phyloP scores from a whole-genome alignment of 2,797 vertebrate genomes.

The Stomatorhinus walkeri region DNA sequence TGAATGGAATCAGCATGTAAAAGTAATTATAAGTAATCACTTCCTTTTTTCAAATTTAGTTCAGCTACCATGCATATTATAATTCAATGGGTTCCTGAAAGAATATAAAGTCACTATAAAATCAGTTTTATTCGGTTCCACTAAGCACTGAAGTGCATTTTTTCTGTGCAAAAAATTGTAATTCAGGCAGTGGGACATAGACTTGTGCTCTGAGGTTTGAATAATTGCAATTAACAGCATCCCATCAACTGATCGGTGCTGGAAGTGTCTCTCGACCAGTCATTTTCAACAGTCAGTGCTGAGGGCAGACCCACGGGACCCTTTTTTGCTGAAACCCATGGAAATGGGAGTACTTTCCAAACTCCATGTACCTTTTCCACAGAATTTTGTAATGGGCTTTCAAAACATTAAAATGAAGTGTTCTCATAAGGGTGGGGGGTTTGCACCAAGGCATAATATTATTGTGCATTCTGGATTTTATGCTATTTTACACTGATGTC shows the following conservation, averaged over 20 bases:
- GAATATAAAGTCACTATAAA: not conserved
- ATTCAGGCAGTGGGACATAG: not conserved
- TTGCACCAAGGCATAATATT: not conserved
- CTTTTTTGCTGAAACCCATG: not conserved
- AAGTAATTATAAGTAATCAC: not conserved
- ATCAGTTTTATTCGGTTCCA: not conserved
- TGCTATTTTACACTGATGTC: not conserved
- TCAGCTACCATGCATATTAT: not conserved
- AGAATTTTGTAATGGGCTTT: not conserved
- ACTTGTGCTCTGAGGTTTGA: not conserved
- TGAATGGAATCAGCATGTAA: not conserved
- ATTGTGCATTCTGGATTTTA: not conserved
- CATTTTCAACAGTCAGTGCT: not conserved
- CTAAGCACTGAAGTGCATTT: not conserved
- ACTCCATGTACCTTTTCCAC: not conserved
- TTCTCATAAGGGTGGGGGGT: no score
- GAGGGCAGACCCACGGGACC: not conserved
- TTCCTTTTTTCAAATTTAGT: not conserved
- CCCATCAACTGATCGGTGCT: not conserved
- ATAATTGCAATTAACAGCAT: not conserved
- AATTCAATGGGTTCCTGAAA: not conserved
- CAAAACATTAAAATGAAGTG: constrained; percentile 9
- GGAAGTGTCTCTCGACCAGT: not conserved
- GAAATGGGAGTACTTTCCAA: not conserved
- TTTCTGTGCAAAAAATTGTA: not conserved